Base-by-base conservation (phyloP, 2,113 vertebrate species). In the Bubo bubo region DNA sequence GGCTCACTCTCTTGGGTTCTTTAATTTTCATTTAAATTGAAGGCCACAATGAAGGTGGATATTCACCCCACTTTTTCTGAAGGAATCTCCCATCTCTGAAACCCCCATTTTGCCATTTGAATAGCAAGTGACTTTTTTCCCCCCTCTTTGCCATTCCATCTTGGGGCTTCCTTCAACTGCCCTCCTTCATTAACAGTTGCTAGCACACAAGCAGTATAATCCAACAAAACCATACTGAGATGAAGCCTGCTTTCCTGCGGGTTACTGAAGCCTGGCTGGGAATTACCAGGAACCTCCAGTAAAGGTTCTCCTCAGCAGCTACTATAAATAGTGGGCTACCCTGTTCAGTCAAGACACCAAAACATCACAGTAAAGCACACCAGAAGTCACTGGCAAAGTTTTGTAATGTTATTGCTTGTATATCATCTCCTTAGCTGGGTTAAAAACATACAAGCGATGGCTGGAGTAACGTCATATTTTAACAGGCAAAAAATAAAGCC, bases 381-480 rank as follows among this genome's bases (percentile, higher is more conserved):
- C 34, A 66, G 39, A 41, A 73, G 41, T 53, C 53, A 37, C 1
- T 80, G 22, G n/a, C 32, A 83, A 79, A 68, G 17, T 56, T 90
- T 70, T 41, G 49, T 45, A 32, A 23, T 10, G 30, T 39, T 85
- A 23, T 30, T 85, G 52, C 28, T 72, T 24, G 52, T 39, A 43
- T 20, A 28, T 59, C 24, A 63, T 8, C n/a, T 79, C 60, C 28
- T 88, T 21, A 45, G 23, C 20, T 34, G 28, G 15, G 23, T 55
- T 79, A 39, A 67, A 84, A 79, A 9, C 14, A 6, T 45, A 30
- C 37, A 81, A 62, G 26, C 0, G 0, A 17, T 50, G 59, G 37
- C 28, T 0, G 0, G 60, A 91, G 23, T 22, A 43, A 59, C 0
- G 3, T 35, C 3, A 0, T 70, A 79, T 72, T 90, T 92, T 60